Evolutionary conservation across 1,140 invertebrate species (phyloP).

Genomic region (Sminthurides bifidus): DNA sequence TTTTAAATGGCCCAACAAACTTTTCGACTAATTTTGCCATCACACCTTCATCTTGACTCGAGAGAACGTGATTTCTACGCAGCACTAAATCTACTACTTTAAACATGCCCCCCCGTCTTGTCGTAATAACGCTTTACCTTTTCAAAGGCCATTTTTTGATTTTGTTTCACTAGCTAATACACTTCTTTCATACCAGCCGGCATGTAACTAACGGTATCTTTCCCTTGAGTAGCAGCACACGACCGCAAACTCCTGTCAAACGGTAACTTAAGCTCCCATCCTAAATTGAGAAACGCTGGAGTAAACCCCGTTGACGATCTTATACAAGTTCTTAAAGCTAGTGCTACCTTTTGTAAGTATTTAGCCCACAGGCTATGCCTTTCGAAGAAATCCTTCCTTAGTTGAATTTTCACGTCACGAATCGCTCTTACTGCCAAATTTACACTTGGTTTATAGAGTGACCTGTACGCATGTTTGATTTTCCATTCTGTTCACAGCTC

Average conservation of each 20-base stretch:
- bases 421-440: conserved; percentile 38
- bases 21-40: too few relatives aligned
- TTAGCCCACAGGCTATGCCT: conserved; percentile 35
- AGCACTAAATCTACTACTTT: too few relatives aligned
- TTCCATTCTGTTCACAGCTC: conserved; percentile 10
- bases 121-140: too few relatives aligned
- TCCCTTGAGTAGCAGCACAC: too few relatives aligned
- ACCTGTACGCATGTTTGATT: conserved; percentile 25
- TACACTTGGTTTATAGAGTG: conserved; percentile 36
- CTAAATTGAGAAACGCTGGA: conserved; percentile 37
- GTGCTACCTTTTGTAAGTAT: conserved; percentile 36
- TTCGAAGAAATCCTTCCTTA: conserved; percentile 35
- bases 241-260: conserved; percentile 6
- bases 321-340: conserved; percentile 37
- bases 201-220: too few relatives aligned
- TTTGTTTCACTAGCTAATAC: too few relatives aligned
- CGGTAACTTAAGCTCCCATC: conserved; percentile 32
- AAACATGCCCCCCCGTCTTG: too few relatives aligned
- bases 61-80: too few relatives aligned
- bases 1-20: too few relatives aligned
- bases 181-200: too few relatives aligned
- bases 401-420: conserved; percentile 37
- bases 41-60: too few relatives aligned
- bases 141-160: too few relatives aligned
- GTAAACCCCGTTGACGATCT: conserved; percentile 35